Base-by-base conservation (phyloP, 2,113 vertebrate genomes). In the Uria lomvia region DNA sequence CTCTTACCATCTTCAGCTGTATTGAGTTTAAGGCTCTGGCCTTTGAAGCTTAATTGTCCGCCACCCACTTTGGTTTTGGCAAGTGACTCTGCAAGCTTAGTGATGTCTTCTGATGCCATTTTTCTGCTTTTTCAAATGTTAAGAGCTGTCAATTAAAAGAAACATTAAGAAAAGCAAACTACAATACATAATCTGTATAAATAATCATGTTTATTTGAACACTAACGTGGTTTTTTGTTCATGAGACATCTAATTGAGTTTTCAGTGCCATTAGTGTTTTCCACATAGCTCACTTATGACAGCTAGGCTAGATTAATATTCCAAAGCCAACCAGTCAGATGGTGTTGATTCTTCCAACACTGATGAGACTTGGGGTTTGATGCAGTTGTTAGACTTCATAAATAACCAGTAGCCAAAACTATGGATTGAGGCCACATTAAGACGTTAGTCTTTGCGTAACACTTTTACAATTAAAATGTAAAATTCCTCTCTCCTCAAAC, bases 51-150 rank as follows among this genome's bases (percentile, higher is more conserved):
- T 94, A 99, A 96, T 95, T 99, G 99, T 92, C 98, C 98, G 4
- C 98, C 99, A 2, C 97, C 98, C 47, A 99, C 99, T 94, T 98
- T 98, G n/a, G 99, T 98, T 97, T 98, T 99, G 94, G 99, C 99
- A 96, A 99, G 98, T 3, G 99, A 99, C 88, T 99, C 98, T 0
- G 98, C 98, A 91, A 99, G 97, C 93, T 99, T 98, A 17, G 98
- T 94, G 77, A 99, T 99, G 94, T 99, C 98, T 94, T 99, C 99
- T 19, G 99, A 98, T n/a, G 99, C 99, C 99, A 99, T 99, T 32
- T 95, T 90, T 36, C 42, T 10, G 34, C n/a, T 70, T 59, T 36
- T 42, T 43, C 68, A 49, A 72, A 73, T 63, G 86, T 80, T 73
- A 56, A 67, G 42, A 71, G 36, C 91, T 94, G 86, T 38, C 43